Evolutionary conservation across 2,797 vertebrate genomes (phyloP).

Genomic region (Cossypha heuglini): DNA sequence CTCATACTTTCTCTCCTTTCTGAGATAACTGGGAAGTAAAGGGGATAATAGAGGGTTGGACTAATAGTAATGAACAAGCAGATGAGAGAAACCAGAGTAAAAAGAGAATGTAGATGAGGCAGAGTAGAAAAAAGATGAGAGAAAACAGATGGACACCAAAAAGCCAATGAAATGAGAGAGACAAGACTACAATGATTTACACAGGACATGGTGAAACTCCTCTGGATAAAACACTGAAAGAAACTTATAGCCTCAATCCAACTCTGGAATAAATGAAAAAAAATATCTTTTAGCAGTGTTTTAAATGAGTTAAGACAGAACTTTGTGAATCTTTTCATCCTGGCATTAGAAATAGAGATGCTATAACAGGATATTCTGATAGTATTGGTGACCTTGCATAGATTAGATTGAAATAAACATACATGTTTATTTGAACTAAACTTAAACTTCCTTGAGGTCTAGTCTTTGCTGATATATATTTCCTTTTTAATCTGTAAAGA

Average conservation of each 20-base stretch:
- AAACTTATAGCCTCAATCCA: background rate
- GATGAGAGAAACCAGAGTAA: conserved; percentile 24
- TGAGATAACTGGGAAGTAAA: conserved; percentile 5
- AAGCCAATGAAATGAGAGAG: conserved; percentile 39
- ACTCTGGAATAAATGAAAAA: background rate
- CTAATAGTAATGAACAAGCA: background rate
- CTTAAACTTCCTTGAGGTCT: background rate
- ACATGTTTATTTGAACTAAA: background rate
- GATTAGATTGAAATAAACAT: conserved; percentile 8
- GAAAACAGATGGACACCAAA: conserved; percentile 43
- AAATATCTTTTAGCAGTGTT: background rate
- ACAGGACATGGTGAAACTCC: background rate
- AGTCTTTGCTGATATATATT: background rate
- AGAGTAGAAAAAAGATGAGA: conserved; percentile 26
- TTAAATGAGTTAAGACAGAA: background rate
- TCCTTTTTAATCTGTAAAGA: background rate
- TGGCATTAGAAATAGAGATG: conserved; percentile 9
- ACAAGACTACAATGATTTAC: conserved; percentile 46
- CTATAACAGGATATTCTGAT: background rate
- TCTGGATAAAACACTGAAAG: background rate
- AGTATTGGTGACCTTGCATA: background rate
- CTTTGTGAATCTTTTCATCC: background rate
- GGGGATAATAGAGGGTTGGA: background rate
- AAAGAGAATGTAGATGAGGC: background rate
- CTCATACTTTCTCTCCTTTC: background rate